Conservation (phyloP, 2,113 vertebrate species). For the Galemys pyrenaicus region DNA sequence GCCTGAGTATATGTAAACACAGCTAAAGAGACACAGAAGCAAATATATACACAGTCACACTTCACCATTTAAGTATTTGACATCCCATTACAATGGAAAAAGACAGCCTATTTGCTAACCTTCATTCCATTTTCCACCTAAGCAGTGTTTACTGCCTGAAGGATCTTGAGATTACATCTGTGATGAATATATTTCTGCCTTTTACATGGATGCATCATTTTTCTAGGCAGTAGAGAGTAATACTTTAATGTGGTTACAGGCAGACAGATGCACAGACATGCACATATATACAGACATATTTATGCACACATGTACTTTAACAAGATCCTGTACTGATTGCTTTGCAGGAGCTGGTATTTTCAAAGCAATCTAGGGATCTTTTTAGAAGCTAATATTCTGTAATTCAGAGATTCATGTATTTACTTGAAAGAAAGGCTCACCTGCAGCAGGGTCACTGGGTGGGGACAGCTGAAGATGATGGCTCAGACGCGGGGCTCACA, state of each 20-base stretch:
- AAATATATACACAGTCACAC: neutral
- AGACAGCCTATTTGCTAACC: conserved; percentile 20
- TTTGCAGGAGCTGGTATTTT: conserved; percentile 30
- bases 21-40: neutral
- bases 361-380: conserved; percentile 32
- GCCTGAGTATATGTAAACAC: conserved; percentile 17
- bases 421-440: conserved; percentile 55
- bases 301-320: neutral
- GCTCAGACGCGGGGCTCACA: conserved; percentile 22
- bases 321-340: conserved; percentile 42
- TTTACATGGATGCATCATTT: conserved; percentile 46
- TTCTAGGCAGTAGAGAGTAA: neutral
- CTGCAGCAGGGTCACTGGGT: neutral
- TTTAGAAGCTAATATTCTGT: conserved; percentile 39
- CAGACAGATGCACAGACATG: neutral
- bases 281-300: neutral
- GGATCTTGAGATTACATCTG: conserved; percentile 23
- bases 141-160: conserved; percentile 13
- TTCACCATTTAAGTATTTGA: neutral
- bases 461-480: neutral
- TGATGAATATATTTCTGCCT: neutral
- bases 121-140: conserved; percentile 50
- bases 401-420: conserved; percentile 51
- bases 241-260: conserved; percentile 1
- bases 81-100: neutral